Evolutionary conservation across 1,140 invertebrate genomes (phyloP), one percentile per base, ranked within the genome.

Genomic region (Ganaspis sp.): DNA sequence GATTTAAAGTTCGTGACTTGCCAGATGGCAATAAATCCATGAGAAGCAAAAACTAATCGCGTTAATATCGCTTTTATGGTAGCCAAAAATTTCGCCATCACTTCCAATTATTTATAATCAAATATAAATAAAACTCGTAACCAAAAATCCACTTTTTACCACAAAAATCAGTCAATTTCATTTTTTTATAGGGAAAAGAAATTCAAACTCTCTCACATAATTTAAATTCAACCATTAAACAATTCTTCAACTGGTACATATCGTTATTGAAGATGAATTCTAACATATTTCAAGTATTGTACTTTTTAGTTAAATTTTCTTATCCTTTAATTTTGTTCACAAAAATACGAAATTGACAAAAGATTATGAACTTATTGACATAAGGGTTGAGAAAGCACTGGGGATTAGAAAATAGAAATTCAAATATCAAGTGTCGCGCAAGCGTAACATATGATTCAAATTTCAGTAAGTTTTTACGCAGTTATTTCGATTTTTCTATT

Each of bases 61-160:
- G 96, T 96, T 5, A 96, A 92, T 74, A 96, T 95, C 4, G 95
- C 96, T 90, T 96, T 97, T 64, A 96, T 92, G 8, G 95, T 95
- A 1, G 95, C 95, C 77, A 96, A 92, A 83, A 96, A 93, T 90
- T 95, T 95, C 34, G 93, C 94, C 90, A 95, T 95, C 64, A 87
- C 26, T 73, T 58, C 3, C 3, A 69, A 29, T n/a, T 64, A 26
- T 64, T 64, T 29, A 5, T 29, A 15, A 29, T 64, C 11, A 64
- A 26, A 64, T 29, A 12, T 8, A 8, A 34, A 64, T 64, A 29
- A 34, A 29, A 64, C 12, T 4, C 26, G 11, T 0, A 64, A 64
- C 9, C 11, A 4, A 64, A 64, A 29, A 29, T n/a, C 23, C 58
- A 49, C 45, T 49, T 19, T 49, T 49, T 49, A 17, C 42, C 15